A percentile compares a stretch with the other conserved stretches of the same genome.
These are phyloP conservation scores for Saturnia japonica DNA, from an alignment of 2,888 invertebrate species.

Conservation along the genomic window DNA sequence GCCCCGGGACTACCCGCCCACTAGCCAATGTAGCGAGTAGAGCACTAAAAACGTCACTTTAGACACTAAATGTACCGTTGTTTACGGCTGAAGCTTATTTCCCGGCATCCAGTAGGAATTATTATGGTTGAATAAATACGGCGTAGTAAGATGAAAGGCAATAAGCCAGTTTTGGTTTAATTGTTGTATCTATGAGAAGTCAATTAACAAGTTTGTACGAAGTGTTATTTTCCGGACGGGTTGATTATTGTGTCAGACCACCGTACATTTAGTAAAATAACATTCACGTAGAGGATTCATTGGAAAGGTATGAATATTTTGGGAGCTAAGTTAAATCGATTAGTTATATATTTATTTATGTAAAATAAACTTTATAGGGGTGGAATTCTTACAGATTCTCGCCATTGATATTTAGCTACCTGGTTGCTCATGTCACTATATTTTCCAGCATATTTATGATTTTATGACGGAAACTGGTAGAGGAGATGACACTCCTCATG, in stretches of 20 bases:
- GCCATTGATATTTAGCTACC: too few species aligned
- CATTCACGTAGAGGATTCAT: background rate
- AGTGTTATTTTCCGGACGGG: background rate
- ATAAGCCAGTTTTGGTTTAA: slow-evolving; percentile 2
- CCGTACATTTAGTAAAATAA: background rate
- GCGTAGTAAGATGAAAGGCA: slow-evolving; percentile 2
- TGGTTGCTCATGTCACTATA: too few species aligned
- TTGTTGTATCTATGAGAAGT: background rate
- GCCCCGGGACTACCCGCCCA: slow-evolving; percentile 1
- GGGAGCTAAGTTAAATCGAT: too few species aligned
- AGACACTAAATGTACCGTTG: slow-evolving; percentile 25
- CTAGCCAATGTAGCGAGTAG: background rate
- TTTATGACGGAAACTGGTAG: too few species aligned
- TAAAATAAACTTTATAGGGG: too few species aligned
- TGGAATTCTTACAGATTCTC: too few species aligned
- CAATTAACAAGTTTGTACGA: background rate
- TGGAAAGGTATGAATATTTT: too few species aligned
- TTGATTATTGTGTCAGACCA: background rate
- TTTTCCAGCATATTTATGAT: too few species aligned
- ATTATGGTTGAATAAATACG: slow-evolving; percentile 24
- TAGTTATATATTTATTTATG: too few species aligned
- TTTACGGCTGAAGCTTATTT: slow-evolving; percentile 30
- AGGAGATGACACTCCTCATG: too few species aligned
- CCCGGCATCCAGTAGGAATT: slow-evolving; percentile 27
- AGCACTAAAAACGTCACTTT: slow-evolving; percentile 23